A percentile compares a stretch with the other conserved stretches of the same genome.
phyloP scores from a whole-genome alignment of 2,797 vertebrate species.

The Sebastes hubbsi region DNA sequence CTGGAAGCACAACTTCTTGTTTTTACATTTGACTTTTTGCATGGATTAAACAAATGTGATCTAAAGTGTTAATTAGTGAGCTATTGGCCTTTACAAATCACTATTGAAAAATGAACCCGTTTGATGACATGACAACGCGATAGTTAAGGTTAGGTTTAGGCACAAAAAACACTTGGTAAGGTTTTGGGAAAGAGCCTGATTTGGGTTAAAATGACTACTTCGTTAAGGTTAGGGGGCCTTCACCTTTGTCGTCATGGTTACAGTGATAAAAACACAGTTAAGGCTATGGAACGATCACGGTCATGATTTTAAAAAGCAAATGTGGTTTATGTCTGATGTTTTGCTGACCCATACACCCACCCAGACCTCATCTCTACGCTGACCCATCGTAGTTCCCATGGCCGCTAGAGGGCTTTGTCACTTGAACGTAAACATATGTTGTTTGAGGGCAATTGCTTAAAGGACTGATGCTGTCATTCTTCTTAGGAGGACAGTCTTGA shows the following conservation, averaged over 20 bases:
- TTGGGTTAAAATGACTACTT: neutral
- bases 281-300: no score
- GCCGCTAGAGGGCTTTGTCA: neutral
- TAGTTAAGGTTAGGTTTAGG: neutral
- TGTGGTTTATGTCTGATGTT: neutral
- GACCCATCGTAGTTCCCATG: neutral
- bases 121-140: neutral
- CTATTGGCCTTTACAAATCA: neutral
- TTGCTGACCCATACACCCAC: neutral
- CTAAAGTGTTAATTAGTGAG: neutral
- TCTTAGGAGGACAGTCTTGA: neutral
- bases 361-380: neutral
- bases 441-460: neutral
- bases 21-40: neutral
- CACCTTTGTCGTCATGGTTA: neutral
- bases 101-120: neutral
- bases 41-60: neutral
- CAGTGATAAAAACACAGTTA: neutral
- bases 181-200: neutral
- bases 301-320: neutral
- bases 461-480: neutral
- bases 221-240: neutral
- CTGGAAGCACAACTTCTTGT: neutral
- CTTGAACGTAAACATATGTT: neutral
- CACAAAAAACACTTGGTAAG: neutral